phyloP scores from a whole-genome alignment of 2,888 invertebrate genomes.

The Agapetus fuscipes region DNA sequence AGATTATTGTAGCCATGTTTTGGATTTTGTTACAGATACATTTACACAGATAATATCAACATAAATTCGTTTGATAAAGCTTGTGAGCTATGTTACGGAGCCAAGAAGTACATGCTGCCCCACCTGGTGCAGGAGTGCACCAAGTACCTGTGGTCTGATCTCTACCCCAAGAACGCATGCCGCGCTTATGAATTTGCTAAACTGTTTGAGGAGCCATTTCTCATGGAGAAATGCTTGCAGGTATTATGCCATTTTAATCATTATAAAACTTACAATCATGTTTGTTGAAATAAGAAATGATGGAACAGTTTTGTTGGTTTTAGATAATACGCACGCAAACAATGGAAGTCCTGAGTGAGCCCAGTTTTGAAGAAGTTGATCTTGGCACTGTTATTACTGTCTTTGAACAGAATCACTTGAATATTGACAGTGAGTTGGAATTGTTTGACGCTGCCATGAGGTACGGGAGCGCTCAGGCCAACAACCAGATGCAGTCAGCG shows the following conservation, averaged over 20 bases:
- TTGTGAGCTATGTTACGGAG: slow-evolving; percentile 78
- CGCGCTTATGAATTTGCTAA: slow-evolving; percentile 80
- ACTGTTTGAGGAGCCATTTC: slow-evolving; percentile 69
- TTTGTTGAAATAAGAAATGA: not conserved
- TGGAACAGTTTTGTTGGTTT: slow-evolving; percentile 23
- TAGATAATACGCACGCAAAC: slow-evolving; percentile 71
- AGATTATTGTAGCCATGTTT: too few species aligned
- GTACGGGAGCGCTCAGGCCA: slow-evolving; percentile 36
- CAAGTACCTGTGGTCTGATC: slow-evolving; percentile 71
- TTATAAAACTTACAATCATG: not conserved
- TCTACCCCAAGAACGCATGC: slow-evolving; percentile 72
- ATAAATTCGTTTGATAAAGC: slow-evolving; percentile 77
- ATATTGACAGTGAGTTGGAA: slow-evolving; percentile 66
- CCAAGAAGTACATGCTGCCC: slow-evolving; percentile 82
- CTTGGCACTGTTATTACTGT: slow-evolving; percentile 63
- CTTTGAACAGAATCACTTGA: slow-evolving; percentile 63
- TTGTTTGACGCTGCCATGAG: slow-evolving; percentile 65
- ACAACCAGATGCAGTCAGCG: slow-evolving; percentile 1
- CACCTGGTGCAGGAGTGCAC: slow-evolving; percentile 76
- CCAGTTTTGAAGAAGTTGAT: slow-evolving; percentile 70
- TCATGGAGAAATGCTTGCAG: slow-evolving; percentile 74
- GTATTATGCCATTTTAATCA: too few species aligned
- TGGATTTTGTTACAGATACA: slow-evolving; percentile 54
- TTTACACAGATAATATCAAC: slow-evolving; percentile 73
- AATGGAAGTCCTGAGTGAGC: slow-evolving; percentile 61